Conservation (phyloP, 2,113 vertebrate species). For the Oxygymnocypris stewartii region DNA sequence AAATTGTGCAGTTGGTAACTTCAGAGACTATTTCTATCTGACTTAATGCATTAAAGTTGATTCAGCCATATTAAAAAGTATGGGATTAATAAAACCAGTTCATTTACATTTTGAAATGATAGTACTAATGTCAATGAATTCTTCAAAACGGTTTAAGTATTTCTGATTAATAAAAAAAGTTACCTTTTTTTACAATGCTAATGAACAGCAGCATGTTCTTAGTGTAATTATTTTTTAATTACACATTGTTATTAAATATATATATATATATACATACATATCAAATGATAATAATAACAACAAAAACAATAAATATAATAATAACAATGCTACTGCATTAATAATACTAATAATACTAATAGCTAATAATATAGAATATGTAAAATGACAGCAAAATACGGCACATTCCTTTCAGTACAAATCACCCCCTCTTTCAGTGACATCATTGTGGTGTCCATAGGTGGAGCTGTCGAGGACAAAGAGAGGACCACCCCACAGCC, state of each 20-base stretch:
- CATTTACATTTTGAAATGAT: neutral
- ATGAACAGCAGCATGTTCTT: neutral
- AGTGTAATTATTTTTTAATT: neutral
- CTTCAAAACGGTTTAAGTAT: neutral
- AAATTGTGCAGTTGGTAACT: neutral
- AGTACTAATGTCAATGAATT: neutral
- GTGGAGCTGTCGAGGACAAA: constrained; percentile 72
- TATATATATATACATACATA: too few species aligned
- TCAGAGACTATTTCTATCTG: too few species aligned
- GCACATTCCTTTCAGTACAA: neutral
- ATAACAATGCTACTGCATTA: too few species aligned
- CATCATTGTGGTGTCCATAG: constrained; percentile 74
- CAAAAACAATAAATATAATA: too few species aligned
- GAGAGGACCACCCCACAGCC: constrained; percentile 48
- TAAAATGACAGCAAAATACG: neutral
- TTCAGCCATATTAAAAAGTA: neutral
- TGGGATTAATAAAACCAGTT: too few species aligned
- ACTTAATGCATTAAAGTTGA: neutral
- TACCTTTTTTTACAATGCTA: neutral
- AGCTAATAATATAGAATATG: neutral
- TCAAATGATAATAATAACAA: too few species aligned
- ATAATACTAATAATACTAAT: neutral
- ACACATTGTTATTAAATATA: neutral
- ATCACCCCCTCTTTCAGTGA: constrained; percentile 42
- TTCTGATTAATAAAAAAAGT: neutral